A percentile compares a stretch with the other conserved stretches of the same genome.
Conservation (phyloP, 2,113 vertebrate genomes). For the Physeter macrocephalus region DNA sequence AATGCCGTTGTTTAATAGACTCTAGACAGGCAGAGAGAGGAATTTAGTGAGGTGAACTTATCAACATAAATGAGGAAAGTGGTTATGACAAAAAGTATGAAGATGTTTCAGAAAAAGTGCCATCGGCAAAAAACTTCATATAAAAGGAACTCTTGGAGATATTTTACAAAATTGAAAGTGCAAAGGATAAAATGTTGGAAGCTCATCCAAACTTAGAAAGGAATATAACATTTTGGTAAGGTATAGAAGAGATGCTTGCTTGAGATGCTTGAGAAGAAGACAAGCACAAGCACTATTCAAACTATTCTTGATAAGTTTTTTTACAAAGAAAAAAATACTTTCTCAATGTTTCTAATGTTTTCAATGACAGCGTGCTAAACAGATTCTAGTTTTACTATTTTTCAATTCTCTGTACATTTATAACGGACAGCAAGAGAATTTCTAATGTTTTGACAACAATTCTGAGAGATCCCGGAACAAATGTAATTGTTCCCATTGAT, state of each 20-base stretch:
- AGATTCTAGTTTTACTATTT: neutral
- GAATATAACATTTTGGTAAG: neutral
- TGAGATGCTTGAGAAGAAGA: neutral
- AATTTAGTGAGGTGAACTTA: neutral
- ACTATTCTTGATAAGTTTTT: neutral
- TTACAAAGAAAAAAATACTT: neutral
- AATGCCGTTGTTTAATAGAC: neutral
- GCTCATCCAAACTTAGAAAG: neutral
- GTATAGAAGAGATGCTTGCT: neutral
- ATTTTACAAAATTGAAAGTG: neutral
- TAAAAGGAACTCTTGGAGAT: neutral
- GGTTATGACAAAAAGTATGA: neutral
- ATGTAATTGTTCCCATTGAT: neutral
- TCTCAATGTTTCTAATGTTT: slow-evolving; percentile 25
- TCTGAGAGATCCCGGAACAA: neutral
- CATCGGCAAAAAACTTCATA: neutral
- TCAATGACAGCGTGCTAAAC: neutral
- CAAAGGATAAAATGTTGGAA: neutral
- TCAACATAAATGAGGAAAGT: neutral
- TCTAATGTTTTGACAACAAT: neutral
- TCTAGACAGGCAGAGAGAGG: neutral
- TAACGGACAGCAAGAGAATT: neutral
- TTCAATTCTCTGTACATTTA: neutral
- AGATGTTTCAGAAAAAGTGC: neutral
- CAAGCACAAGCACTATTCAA: neutral